Evolutionary conservation across 2,113 vertebrate species (phyloP), one percentile per base, ranked within the genome.

Genomic region (Urocitellus parryii): DNA sequence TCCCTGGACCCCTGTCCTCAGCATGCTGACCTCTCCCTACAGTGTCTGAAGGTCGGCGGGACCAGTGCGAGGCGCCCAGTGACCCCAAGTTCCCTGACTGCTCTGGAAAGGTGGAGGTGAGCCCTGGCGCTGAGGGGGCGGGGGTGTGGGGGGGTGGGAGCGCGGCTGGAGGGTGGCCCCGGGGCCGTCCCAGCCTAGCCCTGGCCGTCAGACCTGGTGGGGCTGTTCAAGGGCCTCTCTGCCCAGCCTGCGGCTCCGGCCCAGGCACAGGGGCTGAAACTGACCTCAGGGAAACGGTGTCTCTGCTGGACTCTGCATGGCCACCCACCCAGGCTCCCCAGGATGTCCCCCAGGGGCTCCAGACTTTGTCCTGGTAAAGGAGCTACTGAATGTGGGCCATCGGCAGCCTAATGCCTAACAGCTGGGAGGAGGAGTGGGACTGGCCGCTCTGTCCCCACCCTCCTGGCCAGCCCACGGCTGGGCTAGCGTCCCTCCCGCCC

Each of bases 11-110:
- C 5, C 0, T 10, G 61, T 61, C 51, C 89, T 53, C 45, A 96
- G 34, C 39, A 10, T 39, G 39, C 51, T 78, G 14, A 34, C 82
- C 32, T 98, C 72, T 95, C 70, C 94, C 90, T 67, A 29, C 95
- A 99, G 99, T 96, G 79, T 97, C 98, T 85, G 99, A 99, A 32
- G 98, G 99, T 93, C 98, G 98, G 77, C 98, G 98, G 81, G 99
- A 99, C 97, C 99, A 99, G 96, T 99, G 99, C 11, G 99, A 99
- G 97, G 98, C 99, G 45, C 99, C 99, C 92, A 99, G 99, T 97
- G 99, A 99, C 96, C 99, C 99, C 73, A 99, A 98, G 92, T 99
- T 99, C 97, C 99, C 99, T 6, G 99, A 99, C 98, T 99, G 99
- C 34, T 97, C 99, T 56, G 99, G 99, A 96, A 99, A 99, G 98